Base-by-base conservation (phyloP, 2,113 vertebrate species). In the Carassius carassius region DNA sequence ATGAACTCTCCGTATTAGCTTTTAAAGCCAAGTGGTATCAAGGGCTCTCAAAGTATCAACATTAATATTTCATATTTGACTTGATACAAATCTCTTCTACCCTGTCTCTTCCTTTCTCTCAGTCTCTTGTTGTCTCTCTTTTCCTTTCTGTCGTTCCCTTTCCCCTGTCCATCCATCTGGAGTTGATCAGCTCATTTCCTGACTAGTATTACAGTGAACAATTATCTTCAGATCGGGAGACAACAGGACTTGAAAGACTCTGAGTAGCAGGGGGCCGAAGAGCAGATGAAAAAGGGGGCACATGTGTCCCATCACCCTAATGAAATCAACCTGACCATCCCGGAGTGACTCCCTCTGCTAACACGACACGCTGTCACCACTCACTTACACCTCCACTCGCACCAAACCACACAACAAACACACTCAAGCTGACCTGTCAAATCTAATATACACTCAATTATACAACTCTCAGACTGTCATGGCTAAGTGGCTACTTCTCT, bases 181-280 rank as follows among this genome's bases (percentile, higher is more conserved):
- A 96, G 93, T 95, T 95, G 95, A 97, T 98, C 94, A 96, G 92
- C 93, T 87, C 92, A 92, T 95, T 96, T 96, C 95, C 96, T 94
- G 96, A 93, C 92, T 96, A 94, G 95, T 94, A 92, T 96, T 95
- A 96, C 95, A 96, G 94, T 93, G 92, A 95, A 93, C 92, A 94
- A 95, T 97, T 97, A 97, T 96, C 95, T 95, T 91, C 90, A 96
- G 94, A 96, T 96, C 95, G 96, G 94, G 94, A 96, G 95, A 94
- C 95, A 94, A 94, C 89, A 89, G 89, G 58, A 94, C 94, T 95
- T 95, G 93, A 95, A 96, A 96, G 95, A 94, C 92, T 93, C 93
- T 88, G 92, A 94, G 93, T 94, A 93, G 95, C 93, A 94, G 94
- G 94, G 54, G 83, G 49, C 84, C 35, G 89, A 87, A 85, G 87